Conservation (phyloP, 2,888 invertebrate species). For the Scaptomyza flava region DNA sequence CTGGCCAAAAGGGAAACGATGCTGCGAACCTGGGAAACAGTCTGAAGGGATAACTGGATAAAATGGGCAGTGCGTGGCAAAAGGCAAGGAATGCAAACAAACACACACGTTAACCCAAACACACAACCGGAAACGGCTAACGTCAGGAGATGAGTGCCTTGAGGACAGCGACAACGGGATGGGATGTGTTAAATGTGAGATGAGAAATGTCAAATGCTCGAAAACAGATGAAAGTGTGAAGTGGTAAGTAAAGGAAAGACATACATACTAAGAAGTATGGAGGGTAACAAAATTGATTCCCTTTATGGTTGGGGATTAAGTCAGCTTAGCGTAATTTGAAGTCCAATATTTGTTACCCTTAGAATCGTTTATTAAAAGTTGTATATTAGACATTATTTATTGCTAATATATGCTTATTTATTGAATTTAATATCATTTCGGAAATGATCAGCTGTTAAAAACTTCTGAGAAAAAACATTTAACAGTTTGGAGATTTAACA, state of each 20-base stretch:
- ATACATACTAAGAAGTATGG: slow-evolving; percentile 13
- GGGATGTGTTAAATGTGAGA: slow-evolving; percentile 62
- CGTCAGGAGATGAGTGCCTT: slow-evolving; percentile 43
- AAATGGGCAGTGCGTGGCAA: slow-evolving; percentile 44
- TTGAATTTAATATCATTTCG: neutral
- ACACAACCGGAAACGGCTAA: slow-evolving; percentile 67
- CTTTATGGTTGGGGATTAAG: neutral
- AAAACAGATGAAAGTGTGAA: slow-evolving; percentile 45
- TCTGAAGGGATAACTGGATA: neutral
- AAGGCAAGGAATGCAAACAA: slow-evolving; percentile 65
- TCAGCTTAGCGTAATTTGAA: neutral
- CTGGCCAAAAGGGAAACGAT: slow-evolving; percentile 24
- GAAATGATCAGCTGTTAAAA: too few species aligned
- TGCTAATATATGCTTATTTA: neutral
- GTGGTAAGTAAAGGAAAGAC: slow-evolving; percentile 28
- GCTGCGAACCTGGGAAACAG: slow-evolving; percentile 6
- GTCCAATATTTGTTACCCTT: neutral
- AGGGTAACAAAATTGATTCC: slow-evolving; percentile 7
- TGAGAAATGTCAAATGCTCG: slow-evolving; percentile 33
- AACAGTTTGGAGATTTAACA: slow-evolving; percentile 1
- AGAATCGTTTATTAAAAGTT: neutral
- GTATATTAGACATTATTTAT: neutral
- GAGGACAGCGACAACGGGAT: slow-evolving; percentile 58
- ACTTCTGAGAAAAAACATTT: neutral
- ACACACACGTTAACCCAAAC: slow-evolving; percentile 20